Evolutionary conservation across 1,140 invertebrate genomes (phyloP).

Genomic region (Diachasmimorpha longicaudata): DNA sequence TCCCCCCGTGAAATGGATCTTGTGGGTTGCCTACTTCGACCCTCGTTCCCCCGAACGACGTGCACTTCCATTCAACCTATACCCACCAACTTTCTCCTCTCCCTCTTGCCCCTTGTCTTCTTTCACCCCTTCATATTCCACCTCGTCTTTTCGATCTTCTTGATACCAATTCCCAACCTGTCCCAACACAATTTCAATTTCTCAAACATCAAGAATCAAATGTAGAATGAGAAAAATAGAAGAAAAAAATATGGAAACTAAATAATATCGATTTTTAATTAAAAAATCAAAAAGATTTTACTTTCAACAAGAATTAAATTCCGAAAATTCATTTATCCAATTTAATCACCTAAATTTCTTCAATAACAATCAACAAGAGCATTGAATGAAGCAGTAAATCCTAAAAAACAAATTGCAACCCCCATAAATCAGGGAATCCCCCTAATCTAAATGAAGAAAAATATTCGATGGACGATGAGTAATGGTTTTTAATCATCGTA

Average conservation of each 20-base stretch:
- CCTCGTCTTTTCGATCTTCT: not conserved
- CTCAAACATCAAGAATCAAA: not conserved
- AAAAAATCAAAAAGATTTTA: no score
- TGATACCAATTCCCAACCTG: not conserved
- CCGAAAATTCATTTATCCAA: no score
- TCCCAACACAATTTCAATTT: not conserved
- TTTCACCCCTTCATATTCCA: not conserved
- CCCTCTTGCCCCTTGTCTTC: not conserved
- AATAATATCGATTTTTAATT: no score
- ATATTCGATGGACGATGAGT: conserved; percentile 17
- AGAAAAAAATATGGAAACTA: not conserved
- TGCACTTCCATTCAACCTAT: not conserved
- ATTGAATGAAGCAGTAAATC: no score
- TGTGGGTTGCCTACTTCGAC: not conserved
- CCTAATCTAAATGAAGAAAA: not conserved
- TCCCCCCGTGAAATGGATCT: conserved; percentile 32
- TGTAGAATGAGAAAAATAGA: not conserved
- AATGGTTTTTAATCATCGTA: conserved; percentile 33
- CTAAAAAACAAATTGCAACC: no score
- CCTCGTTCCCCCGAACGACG: not conserved
- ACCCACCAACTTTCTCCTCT: not conserved
- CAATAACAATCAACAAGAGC: no score
- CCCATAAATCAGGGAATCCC: not conserved
- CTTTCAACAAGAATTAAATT: no score
- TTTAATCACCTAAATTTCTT: no score